Conservation (phyloP, 2,888 invertebrate genomes). For the Nycteola revayana region DNA sequence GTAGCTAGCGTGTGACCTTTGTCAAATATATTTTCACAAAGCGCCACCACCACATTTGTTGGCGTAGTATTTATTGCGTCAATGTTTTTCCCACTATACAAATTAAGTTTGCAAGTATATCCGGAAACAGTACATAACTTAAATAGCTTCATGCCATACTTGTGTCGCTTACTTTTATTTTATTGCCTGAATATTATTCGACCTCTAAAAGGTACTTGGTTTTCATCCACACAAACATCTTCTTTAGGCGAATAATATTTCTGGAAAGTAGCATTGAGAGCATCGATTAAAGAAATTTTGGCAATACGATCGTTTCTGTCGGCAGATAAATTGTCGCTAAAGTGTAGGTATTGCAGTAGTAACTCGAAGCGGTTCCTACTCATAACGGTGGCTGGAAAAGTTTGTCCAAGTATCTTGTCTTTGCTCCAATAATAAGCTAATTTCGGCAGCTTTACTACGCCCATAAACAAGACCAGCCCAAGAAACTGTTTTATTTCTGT, state of each 20-base stretch:
- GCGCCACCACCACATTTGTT: conserved; percentile 31
- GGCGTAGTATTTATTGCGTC: conserved; percentile 32
- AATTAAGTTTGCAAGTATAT: conserved; percentile 34
- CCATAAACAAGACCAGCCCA: conserved; percentile 28
- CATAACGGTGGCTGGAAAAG: conserved; percentile 21
- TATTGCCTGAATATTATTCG: too few relatives aligned
- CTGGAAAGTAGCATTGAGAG: not conserved
- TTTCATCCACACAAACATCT: conserved; percentile 13
- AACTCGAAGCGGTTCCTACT: conserved; percentile 24
- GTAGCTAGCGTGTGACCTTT: conserved; percentile 22
- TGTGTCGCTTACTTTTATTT: too few relatives aligned
- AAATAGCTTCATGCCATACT: too few relatives aligned
- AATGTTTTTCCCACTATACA: conserved; percentile 37
- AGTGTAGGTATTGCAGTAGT: conserved; percentile 14
- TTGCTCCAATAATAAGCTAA: conserved; percentile 24
- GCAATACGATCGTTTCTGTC: conserved; percentile 7
- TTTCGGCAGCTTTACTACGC: conserved; percentile 28
- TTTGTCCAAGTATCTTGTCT: conserved; percentile 20
- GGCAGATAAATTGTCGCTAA: conserved; percentile 11
- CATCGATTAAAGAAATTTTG: conserved; percentile 7
- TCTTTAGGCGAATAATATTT: conserved; percentile 5
- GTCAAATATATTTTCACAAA: conserved; percentile 27
- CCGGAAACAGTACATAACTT: conserved; percentile 28
- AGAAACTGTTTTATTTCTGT: conserved; percentile 24
- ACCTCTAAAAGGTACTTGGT: conserved; percentile 5